Conservation (phyloP, 2,797 vertebrate genomes). For the Manis javanica region DNA sequence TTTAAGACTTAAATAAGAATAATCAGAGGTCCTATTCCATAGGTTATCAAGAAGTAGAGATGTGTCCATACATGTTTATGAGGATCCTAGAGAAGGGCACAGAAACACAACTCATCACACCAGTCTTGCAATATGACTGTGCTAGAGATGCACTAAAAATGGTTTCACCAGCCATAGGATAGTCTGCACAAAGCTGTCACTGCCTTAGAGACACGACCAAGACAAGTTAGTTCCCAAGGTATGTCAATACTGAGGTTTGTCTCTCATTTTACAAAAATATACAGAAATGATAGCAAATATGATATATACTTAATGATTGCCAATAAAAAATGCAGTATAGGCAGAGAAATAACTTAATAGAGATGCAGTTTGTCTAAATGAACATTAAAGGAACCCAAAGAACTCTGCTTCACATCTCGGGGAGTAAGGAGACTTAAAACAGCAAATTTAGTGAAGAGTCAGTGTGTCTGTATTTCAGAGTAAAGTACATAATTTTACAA, state of each 20-base stretch:
- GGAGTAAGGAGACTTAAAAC: background rate
- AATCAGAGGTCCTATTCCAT: background rate
- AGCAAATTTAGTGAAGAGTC: background rate
- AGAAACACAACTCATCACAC: background rate
- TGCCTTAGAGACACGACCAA: background rate
- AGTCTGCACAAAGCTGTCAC: background rate
- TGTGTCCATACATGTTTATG: background rate
- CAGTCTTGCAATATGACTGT: background rate
- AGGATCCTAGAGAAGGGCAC: background rate
- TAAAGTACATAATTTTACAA: background rate
- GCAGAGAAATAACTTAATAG: background rate
- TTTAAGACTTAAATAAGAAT: background rate
- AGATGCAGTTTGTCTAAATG: background rate
- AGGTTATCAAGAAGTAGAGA: background rate
- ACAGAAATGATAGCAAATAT: constrained; percentile 22
- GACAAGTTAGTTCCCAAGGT: background rate
- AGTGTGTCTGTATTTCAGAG: constrained; percentile 29
- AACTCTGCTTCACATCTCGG: background rate
- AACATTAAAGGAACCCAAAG: background rate
- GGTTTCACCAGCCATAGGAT: background rate
- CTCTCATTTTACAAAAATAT: constrained; percentile 1
- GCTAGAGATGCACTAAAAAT: background rate
- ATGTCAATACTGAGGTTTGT: background rate
- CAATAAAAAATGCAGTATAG: background rate
- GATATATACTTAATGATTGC: background rate